Conservation (phyloP, 2,113 vertebrate species). For the Ardeotis arabs region DNA sequence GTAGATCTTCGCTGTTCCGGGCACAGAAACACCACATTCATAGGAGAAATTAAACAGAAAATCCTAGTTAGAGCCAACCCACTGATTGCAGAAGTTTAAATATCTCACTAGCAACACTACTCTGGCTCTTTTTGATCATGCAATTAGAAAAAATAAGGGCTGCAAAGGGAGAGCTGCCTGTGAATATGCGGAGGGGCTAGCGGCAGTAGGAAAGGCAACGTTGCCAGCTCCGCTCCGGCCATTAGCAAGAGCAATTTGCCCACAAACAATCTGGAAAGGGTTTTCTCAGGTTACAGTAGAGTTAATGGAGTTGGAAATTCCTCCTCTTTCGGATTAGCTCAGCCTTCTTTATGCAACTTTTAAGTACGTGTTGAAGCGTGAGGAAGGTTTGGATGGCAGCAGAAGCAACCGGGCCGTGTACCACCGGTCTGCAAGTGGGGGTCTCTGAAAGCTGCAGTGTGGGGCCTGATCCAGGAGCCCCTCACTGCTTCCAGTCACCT, state of each 20-base stretch:
- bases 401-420: not conserved
- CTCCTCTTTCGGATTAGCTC: not conserved
- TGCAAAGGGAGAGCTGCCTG: not conserved
- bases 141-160: not conserved
- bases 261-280: not conserved
- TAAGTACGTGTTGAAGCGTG: not conserved
- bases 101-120: not conserved
- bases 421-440: not conserved
- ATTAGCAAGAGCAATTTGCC: conserved; percentile 6
- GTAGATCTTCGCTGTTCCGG: not conserved
- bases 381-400: not conserved
- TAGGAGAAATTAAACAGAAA: not conserved
- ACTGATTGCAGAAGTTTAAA: not conserved
- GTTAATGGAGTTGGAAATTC: conserved; percentile 26
- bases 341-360: not conserved
- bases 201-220: not conserved
- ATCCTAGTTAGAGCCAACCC: not conserved
- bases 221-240: not conserved
- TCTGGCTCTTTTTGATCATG: not conserved
- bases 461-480: not conserved
- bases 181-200: not conserved
- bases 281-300: conserved; percentile 36
- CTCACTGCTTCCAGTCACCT: not conserved
- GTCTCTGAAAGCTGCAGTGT: not conserved
- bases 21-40: not conserved